phyloP scores from a whole-genome alignment of 2,888 invertebrate species.

The Drosophila longiperda region DNA sequence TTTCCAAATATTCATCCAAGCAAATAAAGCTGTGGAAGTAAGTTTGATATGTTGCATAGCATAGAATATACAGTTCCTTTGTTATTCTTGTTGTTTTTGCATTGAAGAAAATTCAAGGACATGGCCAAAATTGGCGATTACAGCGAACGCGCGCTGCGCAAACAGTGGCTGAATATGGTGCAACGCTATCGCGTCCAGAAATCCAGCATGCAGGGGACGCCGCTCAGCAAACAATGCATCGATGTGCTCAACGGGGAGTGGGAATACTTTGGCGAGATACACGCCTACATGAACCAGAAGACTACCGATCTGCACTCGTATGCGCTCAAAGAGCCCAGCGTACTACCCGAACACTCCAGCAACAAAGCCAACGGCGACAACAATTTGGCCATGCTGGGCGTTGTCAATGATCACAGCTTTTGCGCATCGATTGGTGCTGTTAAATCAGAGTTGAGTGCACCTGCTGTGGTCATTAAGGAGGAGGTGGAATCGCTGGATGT shows the following conservation, averaged over 20 bases:
- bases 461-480: constrained; percentile 10
- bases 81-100: not conserved
- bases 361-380: not conserved
- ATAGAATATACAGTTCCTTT: not conserved
- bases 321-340: constrained; percentile 72
- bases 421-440: constrained; percentile 4
- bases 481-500: constrained; percentile 21
- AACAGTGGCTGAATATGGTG: constrained; percentile 82
- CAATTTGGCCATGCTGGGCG: constrained; percentile 52
- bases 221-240: constrained; percentile 45
- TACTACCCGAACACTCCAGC: not conserved
- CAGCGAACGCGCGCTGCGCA: constrained; percentile 80
- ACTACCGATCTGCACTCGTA: constrained; percentile 83
- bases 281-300: constrained; percentile 82
- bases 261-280: constrained; percentile 83
- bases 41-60: constrained; percentile 36
- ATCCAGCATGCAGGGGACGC: constrained; percentile 54
- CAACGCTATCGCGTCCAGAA: constrained; percentile 82
- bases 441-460: not conserved
- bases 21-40: constrained; percentile 82
- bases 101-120: constrained; percentile 70
- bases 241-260: constrained; percentile 76
- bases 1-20: constrained; percentile 74
- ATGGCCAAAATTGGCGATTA: constrained; percentile 79
- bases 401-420: constrained; percentile 80